Evolutionary conservation across 2,797 vertebrate species (phyloP).

Genomic region (Poecilia gillii): DNA sequence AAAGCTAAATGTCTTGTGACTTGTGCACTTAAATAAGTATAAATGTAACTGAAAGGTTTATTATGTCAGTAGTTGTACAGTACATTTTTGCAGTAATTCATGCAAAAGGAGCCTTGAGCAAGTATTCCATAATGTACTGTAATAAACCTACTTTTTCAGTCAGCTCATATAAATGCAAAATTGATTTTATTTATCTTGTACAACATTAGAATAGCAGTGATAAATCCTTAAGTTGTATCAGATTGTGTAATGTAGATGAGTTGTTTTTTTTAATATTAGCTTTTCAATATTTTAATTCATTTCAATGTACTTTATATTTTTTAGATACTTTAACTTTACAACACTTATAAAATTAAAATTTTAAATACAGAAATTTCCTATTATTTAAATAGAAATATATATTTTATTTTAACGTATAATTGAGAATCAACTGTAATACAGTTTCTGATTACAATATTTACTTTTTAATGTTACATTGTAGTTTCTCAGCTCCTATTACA

Average conservation of each 20-base stretch:
- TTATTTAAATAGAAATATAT: not conserved
- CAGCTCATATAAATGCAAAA: not conserved
- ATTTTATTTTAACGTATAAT: not conserved
- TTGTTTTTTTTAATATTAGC: not conserved
- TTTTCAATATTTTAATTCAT: not conserved
- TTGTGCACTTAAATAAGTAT: too few species aligned
- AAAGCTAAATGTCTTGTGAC: too few species aligned
- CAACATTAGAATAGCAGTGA: not conserved
- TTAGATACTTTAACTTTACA: not conserved
- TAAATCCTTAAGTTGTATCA: not conserved
- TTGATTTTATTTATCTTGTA: not conserved
- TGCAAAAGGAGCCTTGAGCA: not conserved
- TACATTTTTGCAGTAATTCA: not conserved
- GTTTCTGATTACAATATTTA: not conserved
- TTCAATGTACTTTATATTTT: not conserved
- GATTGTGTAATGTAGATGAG: not conserved
- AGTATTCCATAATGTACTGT: not conserved
- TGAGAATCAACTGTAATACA: not conserved
- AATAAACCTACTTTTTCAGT: not conserved
- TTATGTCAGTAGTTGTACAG: too few species aligned
- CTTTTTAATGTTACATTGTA: not conserved
- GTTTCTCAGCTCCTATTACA: not conserved
- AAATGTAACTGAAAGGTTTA: too few species aligned
- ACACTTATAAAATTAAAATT: not conserved
- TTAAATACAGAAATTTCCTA: not conserved